Evolutionary conservation across 2,113 vertebrate species (phyloP).

Genomic region (Siphamia tubifer): DNA sequence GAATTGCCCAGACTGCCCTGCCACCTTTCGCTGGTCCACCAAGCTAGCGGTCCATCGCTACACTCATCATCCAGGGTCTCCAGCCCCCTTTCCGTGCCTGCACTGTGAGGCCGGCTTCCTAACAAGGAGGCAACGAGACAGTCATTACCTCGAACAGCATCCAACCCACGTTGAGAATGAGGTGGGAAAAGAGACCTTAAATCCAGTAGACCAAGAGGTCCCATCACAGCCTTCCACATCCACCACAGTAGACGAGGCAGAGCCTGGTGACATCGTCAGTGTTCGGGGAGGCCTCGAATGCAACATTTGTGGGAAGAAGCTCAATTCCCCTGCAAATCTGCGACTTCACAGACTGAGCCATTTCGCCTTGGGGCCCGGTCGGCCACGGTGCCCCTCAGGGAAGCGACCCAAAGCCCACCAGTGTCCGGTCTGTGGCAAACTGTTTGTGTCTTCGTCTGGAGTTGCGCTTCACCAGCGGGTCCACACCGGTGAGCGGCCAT

Average conservation of each 20-base stretch:
- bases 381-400: slow-evolving; percentile 31
- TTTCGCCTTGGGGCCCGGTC: slow-evolving; percentile 41
- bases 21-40: slow-evolving; percentile 80
- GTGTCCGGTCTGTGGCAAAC: slow-evolving; percentile 84
- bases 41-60: slow-evolving; percentile 81
- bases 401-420: slow-evolving; percentile 80
- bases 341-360: slow-evolving; percentile 79
- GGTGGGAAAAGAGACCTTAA: not conserved
- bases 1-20: slow-evolving; percentile 78
- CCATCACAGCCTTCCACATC: slow-evolving; percentile 43
- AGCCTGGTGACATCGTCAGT: slow-evolving; percentile 4
- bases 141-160: slow-evolving; percentile 75
- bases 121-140: slow-evolving; percentile 73
- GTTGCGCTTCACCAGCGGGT: slow-evolving; percentile 88
- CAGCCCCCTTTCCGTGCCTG: slow-evolving; percentile 78
- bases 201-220: not conserved
- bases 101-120: slow-evolving; percentile 80
- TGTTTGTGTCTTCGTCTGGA: slow-evolving; percentile 87
- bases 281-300: slow-evolving; percentile 67
- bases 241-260: not conserved
- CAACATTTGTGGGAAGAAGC: slow-evolving; percentile 78
- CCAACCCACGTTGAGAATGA: not conserved
- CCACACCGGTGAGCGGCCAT: slow-evolving; percentile 83
- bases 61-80: slow-evolving; percentile 74
- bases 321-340: slow-evolving; percentile 79